Evolutionary conservation across 1,140 invertebrate genomes (phyloP).

Genomic region (Plodia interpunctella): DNA sequence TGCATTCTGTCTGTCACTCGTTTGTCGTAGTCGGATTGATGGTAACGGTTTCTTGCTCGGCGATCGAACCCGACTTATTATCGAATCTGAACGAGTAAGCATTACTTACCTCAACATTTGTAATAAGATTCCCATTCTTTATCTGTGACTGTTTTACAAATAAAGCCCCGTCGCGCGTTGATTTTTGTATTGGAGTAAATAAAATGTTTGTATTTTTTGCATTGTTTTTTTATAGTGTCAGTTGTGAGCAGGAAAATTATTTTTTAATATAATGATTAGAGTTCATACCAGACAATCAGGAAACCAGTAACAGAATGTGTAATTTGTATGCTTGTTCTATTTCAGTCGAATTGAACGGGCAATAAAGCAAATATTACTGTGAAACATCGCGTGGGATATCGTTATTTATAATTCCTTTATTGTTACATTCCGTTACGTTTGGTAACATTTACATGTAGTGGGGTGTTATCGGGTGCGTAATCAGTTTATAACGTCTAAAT

Average conservation of each 20-base stretch:
- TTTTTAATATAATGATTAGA: no score
- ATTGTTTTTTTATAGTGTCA: no score
- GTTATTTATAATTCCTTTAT: conserved; percentile 23
- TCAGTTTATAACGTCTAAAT: conserved; percentile 63
- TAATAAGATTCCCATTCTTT: no score
- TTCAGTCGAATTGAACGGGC: not conserved
- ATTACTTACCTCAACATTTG: not conserved
- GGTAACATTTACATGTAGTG: conserved; percentile 42
- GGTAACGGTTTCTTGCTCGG: conserved; percentile 28
- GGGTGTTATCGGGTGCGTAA: conserved; percentile 51
- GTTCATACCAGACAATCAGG: no score
- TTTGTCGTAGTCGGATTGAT: conserved; percentile 40
- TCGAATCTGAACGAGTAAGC: not conserved
- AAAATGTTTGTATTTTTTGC: no score
- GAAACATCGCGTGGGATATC: conserved; percentile 13
- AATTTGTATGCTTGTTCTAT: conserved; percentile 11
- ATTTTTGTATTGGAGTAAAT: no score
- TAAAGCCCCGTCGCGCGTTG: no score
- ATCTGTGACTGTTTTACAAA: not conserved
- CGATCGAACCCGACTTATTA: not conserved
- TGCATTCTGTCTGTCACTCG: conserved; percentile 54
- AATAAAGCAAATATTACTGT: not conserved
- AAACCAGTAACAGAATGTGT: no score
- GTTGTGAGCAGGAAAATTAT: no score
- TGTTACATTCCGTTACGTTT: conserved; percentile 21